Evolutionary conservation across 2,113 vertebrate genomes (phyloP).

Genomic region (Oxyruncus cristatus): DNA sequence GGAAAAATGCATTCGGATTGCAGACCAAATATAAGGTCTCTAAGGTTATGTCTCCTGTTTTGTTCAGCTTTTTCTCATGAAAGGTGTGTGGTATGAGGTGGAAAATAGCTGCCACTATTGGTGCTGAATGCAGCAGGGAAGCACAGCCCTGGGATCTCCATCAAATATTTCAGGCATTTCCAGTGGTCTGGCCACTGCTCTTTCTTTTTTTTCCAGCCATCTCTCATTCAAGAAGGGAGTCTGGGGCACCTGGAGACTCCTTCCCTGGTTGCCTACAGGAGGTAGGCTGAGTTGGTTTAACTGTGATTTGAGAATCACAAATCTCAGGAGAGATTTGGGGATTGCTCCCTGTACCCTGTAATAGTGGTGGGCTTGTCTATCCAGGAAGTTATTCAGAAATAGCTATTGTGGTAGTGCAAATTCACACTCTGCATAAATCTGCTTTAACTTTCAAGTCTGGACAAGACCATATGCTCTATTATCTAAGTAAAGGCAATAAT

Average conservation of each 20-base stretch:
- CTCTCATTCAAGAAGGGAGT: not conserved
- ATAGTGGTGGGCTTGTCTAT: not conserved
- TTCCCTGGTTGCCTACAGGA: not conserved
- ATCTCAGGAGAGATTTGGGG: not conserved
- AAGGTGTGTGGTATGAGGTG: not conserved
- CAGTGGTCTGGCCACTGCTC: not conserved
- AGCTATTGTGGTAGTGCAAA: not conserved
- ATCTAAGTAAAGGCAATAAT: not conserved
- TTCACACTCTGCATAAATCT: not conserved
- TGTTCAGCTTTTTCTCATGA: not conserved
- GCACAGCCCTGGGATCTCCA: fast-evolving
- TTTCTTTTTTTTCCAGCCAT: not conserved
- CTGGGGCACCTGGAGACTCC: not conserved
- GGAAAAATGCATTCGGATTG: not conserved
- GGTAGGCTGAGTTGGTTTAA: not conserved
- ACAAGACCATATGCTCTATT: not conserved
- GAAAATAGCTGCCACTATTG: not conserved
- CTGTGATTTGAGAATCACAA: not conserved
- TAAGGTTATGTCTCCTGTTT: not conserved
- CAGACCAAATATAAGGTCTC: not conserved
- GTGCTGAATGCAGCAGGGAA: not conserved
- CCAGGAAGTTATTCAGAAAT: not conserved
- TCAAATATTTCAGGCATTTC: not conserved
- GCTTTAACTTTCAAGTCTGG: not conserved
- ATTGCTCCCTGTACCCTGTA: not conserved